Percentiles rank a stretch among this genome's conserved stretches.
These are phyloP conservation scores for Mirounga angustirostris DNA, from an alignment of 2,113 vertebrate species.

Conservation along the genomic window DNA sequence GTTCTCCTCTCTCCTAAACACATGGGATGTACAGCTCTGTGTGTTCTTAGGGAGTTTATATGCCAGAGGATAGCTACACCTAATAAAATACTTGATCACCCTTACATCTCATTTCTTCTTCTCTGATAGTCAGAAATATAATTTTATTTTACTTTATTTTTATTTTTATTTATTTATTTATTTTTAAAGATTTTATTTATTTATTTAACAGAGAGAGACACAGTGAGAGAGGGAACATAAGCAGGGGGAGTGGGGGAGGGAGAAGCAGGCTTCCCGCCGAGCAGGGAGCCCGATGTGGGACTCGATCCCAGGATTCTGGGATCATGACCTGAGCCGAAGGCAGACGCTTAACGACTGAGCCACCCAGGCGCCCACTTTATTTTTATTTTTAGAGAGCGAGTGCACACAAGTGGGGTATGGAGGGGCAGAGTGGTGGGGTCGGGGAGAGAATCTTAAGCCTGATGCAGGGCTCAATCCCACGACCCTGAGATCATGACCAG, in stretches of 20 bases:
- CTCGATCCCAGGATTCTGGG: too few relatives aligned
- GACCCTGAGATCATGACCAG: neutral
- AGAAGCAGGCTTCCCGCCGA: too few relatives aligned
- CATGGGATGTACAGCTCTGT: neutral
- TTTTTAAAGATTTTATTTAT: too few relatives aligned
- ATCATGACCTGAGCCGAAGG: too few relatives aligned
- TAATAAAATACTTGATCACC: neutral
- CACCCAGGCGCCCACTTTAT: too few relatives aligned
- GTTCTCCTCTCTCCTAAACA: neutral
- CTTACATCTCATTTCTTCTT: conserved; percentile 25
- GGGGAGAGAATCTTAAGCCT: neutral
- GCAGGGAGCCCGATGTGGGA: too few relatives aligned
- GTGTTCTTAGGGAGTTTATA: neutral
- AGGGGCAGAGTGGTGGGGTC: neutral
- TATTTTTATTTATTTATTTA: too few relatives aligned
- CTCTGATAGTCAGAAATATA: neutral
- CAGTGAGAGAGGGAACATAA: too few relatives aligned
- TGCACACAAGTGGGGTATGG: neutral
- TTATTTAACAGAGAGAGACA: too few relatives aligned
- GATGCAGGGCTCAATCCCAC: neutral
- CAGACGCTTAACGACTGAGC: too few relatives aligned
- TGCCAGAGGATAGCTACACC: neutral
- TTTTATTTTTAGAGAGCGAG: neutral
- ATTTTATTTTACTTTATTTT: neutral
- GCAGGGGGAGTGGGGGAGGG: too few relatives aligned